phyloP scores from a whole-genome alignment of 2,113 vertebrate species.

The Megaptera novaeangliae region DNA sequence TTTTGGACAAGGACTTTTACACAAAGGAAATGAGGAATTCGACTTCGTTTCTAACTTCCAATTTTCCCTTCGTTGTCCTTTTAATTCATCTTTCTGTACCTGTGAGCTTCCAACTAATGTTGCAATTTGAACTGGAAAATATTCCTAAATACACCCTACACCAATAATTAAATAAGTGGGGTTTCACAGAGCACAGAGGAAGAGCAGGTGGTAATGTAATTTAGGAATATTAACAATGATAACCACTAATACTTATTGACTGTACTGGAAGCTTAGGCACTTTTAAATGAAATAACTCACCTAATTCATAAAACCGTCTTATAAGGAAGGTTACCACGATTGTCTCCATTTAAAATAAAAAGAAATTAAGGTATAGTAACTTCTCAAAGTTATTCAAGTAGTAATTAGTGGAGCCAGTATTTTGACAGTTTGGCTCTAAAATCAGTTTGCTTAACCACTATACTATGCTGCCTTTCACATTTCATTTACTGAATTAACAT shows the following conservation, averaged over 20 bases:
- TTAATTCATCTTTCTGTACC: neutral
- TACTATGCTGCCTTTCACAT: neutral
- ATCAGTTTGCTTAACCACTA: neutral
- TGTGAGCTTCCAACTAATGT: neutral
- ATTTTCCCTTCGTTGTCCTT: neutral
- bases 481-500: neutral
- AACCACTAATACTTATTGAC: neutral
- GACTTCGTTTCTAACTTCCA: neutral
- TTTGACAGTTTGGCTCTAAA: neutral
- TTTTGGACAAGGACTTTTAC: neutral
- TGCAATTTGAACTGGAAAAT: neutral
- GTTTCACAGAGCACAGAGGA: neutral
- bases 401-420: neutral
- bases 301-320: neutral
- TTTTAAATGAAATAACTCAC: neutral
- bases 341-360: neutral
- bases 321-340: neutral
- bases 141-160: neutral
- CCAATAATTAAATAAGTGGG: neutral
- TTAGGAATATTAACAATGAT: neutral
- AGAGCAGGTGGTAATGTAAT: neutral
- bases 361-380: neutral
- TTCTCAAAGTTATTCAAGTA: neutral
- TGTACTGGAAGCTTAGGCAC: neutral
- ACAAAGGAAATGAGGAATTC: neutral